Percentiles rank a stretch among this genome's conserved stretches.
Conservation (phyloP, 2,797 vertebrate species). For the Helarctos malayanus region DNA sequence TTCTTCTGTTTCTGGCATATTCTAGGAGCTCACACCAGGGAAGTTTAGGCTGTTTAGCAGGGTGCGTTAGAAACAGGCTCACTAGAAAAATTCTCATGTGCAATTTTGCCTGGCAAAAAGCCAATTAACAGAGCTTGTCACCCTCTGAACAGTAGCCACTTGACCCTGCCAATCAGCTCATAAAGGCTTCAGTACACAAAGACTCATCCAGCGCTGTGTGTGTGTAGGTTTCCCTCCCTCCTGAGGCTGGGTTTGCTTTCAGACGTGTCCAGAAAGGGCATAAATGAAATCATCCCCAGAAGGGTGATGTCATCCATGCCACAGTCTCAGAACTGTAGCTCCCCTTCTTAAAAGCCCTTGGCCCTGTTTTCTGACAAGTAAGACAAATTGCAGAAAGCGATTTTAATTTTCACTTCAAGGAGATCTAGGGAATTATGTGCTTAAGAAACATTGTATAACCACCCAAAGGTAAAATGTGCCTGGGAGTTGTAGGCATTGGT, state of each 20-base stretch:
- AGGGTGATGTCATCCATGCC: slow-evolving; percentile 70
- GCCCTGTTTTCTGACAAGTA: slow-evolving; percentile 69
- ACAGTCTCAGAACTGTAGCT: background rate
- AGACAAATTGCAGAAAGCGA: slow-evolving; percentile 63
- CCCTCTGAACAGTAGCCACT: slow-evolving; percentile 56
- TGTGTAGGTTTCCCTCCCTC: background rate
- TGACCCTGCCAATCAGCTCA: slow-evolving; percentile 65
- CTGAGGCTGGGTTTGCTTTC: slow-evolving; percentile 27
- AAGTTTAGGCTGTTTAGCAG: background rate
- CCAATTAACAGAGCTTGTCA: slow-evolving; percentile 36
- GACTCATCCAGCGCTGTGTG: background rate
- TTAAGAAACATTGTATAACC: background rate
- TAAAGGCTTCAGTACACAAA: slow-evolving; percentile 60
- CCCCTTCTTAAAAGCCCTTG: slow-evolving; percentile 62
- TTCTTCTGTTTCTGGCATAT: background rate
- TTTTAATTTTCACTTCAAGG: slow-evolving; percentile 70
- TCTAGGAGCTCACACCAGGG: background rate
- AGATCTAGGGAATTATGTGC: slow-evolving; percentile 23
- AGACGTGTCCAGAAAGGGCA: slow-evolving; percentile 46
- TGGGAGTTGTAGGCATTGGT: background rate
- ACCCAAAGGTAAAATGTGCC: background rate
- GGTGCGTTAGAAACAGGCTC: background rate
- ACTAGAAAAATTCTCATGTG: slow-evolving; percentile 58
- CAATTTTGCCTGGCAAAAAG: slow-evolving; percentile 59
- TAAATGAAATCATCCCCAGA: slow-evolving; percentile 67